Evolutionary conservation across 2,888 invertebrate genomes (phyloP).

Genomic region (Cryptophagus acutangulus): DNA sequence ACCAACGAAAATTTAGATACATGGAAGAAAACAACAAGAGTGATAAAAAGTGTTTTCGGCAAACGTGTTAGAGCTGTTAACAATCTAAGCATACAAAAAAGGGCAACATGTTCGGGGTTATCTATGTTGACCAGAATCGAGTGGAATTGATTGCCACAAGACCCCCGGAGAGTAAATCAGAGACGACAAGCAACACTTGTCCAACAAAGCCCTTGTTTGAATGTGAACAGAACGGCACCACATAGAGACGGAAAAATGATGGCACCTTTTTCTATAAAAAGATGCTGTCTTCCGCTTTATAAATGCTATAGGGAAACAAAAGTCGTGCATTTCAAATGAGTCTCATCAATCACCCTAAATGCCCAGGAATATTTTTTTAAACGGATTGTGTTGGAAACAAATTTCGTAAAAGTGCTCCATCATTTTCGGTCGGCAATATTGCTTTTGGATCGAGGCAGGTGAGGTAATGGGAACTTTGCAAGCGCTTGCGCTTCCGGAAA

Average conservation of each 20-base stretch:
- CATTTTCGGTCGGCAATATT: slow-evolving; percentile 32
- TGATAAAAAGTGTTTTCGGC: too few relatives aligned
- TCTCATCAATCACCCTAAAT: slow-evolving; percentile 35
- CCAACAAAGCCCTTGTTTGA: slow-evolving; percentile 32
- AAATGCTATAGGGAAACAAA: slow-evolving; percentile 29
- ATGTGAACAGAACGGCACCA: slow-evolving; percentile 15
- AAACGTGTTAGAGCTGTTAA: slow-evolving; percentile 21
- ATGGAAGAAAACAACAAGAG: too few relatives aligned
- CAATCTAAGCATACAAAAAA: slow-evolving; percentile 9
- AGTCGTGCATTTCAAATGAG: slow-evolving; percentile 33
- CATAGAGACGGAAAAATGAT: slow-evolving; percentile 4
- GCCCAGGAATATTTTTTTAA: slow-evolving; percentile 30
- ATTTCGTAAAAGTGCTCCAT: slow-evolving; percentile 33
- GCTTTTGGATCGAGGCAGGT: slow-evolving; percentile 35
- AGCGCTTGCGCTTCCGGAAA: slow-evolving; percentile 22
- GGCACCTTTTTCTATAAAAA: slow-evolving; percentile 2
- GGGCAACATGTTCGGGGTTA: slow-evolving; percentile 21
- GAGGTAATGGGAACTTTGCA: slow-evolving; percentile 29
- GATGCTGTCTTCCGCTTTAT: slow-evolving; percentile 18
- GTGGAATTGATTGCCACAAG: slow-evolving; percentile 31
- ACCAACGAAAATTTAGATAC: too few relatives aligned
- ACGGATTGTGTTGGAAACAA: slow-evolving; percentile 32
- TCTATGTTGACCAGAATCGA: slow-evolving; percentile 35
- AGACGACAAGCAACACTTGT: slow-evolving; percentile 32
- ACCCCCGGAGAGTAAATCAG: slow-evolving; percentile 33